Percentiles rank a stretch among this genome's conserved stretches.
These are phyloP conservation scores for Champsocephalus esox DNA, from an alignment of 2,797 vertebrate genomes.

Conservation along the genomic window DNA sequence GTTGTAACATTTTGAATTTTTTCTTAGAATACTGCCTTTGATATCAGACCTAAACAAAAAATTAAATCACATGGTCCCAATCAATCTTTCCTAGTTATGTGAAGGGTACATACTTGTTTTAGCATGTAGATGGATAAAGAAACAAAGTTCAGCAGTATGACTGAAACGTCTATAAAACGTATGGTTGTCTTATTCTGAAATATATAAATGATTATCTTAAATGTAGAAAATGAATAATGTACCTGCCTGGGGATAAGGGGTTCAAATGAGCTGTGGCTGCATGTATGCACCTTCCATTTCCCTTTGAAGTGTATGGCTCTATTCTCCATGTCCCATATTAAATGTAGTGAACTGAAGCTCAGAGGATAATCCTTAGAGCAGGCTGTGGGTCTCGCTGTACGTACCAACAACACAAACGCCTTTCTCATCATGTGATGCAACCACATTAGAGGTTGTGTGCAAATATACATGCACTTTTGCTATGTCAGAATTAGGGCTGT, in stretches of 20 bases:
- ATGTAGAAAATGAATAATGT: conserved; percentile 30
- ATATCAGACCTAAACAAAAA: no score
- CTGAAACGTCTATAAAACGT: not conserved
- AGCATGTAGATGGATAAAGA: not conserved
- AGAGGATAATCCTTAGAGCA: conserved; percentile 33
- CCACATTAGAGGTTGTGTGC: not conserved
- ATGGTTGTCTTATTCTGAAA: conserved; percentile 6
- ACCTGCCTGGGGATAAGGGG: conserved; percentile 32
- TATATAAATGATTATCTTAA: conserved; percentile 27
- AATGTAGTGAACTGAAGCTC: conserved; percentile 25
- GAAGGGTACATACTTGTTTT: not conserved
- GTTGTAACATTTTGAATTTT: not conserved
- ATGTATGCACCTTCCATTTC: conserved; percentile 6
- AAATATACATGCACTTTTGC: not conserved
- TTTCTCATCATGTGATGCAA: not conserved
- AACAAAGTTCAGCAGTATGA: not conserved
- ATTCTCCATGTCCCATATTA: conserved; percentile 23
- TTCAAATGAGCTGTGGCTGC: conserved; percentile 41
- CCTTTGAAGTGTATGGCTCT: conserved; percentile 52
- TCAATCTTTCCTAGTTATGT: no score
- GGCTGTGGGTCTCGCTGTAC: not conserved
- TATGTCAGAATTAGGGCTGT: no score
- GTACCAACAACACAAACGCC: not conserved
- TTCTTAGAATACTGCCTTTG: no score
- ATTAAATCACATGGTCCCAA: no score